Base-by-base conservation (phyloP, 2,888 invertebrate species). In the Netelia melanura region DNA sequence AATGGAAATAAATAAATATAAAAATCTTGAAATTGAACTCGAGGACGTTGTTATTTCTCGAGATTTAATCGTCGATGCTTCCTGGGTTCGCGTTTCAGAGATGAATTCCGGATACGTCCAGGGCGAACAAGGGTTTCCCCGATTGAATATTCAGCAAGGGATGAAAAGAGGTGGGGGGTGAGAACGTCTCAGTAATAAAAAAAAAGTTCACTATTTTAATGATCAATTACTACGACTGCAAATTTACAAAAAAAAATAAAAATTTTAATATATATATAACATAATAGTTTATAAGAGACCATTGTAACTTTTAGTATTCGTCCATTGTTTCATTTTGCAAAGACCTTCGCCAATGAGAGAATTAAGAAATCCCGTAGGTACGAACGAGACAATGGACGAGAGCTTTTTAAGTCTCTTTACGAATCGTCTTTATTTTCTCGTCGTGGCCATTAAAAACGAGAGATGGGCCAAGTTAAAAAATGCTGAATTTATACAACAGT, bases 141-240 rank as follows among this genome's bases (percentile, higher is more conserved):
- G 58, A 78, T 71, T 78, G 78, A 70, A 78, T 78, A 78, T 78
- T 78, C 78, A 78, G 48, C 10, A 54, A 56, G 30, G 70, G 38
- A 17, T 38, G 56, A 5, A 5, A 30, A 2, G n/a, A 11, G n/a
- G 56, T 14, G 25, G 30, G 54, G 30, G 30, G 30, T n/a, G 61
- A 52, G 52, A 61, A 17, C 38, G 62, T 70, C 38, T 62, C 9
- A 38, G 52, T 10, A 48, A 44, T 61, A 70, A 52, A 30, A 61
- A 30, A 62, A 79, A 23, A 58, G 9, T 1, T 71, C 79, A 21
- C 71, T 17, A 71, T 79, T 79, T 79, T 79, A 79, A 79, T 79
- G 79, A 68, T 64, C 79, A 79, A 79, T 79, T 79, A 79, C 52
- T 64, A 79, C 62, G 54, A 71, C 38, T 30, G 79, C 62, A 79